phyloP scores from a whole-genome alignment of 53 echinoderm and acorn worm genomes.

The Stichopus horrens region DNA sequence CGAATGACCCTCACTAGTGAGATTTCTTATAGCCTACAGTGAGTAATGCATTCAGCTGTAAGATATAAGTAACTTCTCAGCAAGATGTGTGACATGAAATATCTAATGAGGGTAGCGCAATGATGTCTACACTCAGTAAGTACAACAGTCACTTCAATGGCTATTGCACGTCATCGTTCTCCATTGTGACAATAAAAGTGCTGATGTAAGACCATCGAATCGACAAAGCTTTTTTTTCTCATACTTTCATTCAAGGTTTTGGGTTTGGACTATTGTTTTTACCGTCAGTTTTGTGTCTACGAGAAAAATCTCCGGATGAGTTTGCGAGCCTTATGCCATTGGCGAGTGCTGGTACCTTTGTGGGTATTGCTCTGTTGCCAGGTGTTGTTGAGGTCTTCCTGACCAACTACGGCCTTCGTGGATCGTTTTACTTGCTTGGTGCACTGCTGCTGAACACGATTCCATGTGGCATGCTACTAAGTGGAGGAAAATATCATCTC shows the following conservation, averaged over 20 bases:
- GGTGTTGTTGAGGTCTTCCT: slow-evolving; percentile 9
- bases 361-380: not conserved
- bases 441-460: not conserved
- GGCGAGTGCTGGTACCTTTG: not conserved
- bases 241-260: not conserved
- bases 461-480: not conserved
- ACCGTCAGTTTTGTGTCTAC: slow-evolving; percentile 18
- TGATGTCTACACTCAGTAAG: too few species aligned
- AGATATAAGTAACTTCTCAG: too few species aligned
- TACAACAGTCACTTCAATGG: too few species aligned
- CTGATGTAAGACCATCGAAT: too few species aligned
- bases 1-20: too few species aligned
- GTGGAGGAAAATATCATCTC: not conserved
- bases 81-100: too few species aligned
- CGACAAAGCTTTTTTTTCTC: too few species aligned
- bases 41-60: too few species aligned
- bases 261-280: slow-evolving; percentile 17
- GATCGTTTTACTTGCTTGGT: slow-evolving; percentile 2
- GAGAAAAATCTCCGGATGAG: not conserved
- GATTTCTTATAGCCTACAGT: too few species aligned
- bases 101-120: too few species aligned
- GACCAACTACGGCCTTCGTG: not conserved
- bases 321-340: slow-evolving; percentile 1
- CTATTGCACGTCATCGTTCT: too few species aligned
- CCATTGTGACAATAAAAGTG: too few species aligned